Base-by-base conservation (phyloP, 1,140 invertebrate genomes). In the Cotesia typhae region DNA sequence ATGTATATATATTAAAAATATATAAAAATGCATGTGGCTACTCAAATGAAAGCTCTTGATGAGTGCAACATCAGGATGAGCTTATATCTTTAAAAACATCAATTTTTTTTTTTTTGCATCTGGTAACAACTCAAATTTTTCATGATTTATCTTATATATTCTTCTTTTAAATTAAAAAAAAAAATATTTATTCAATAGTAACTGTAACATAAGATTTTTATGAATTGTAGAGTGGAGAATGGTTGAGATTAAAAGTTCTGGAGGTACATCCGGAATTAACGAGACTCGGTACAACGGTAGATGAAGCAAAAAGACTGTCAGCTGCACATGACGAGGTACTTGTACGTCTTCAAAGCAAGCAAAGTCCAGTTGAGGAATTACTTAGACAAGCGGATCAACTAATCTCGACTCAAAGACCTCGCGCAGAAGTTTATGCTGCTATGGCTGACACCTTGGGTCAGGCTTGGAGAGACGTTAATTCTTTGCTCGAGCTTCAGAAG, bases 391-490 rank as follows among this genome's bases (percentile, higher is more conserved):
- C 95, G 0, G 95, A 97, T 85, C 91, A 93, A 78, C 87, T 95
- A 73, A 93, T 95, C 73, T 91, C 92, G 20, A 92, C 91, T 4
- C 94, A 96, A 81, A 90, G 90, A 78, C 91, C 92, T 10, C 89
- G 92, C 74, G 91, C 91, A 75, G 93, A 92, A 87, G 93, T 97
- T 17, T 96, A 96, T 81, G 91, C 93, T 66, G 95, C 95, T 1
- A 97, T 98, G 96, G 95, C 95, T 9, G 94, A 96, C 82, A 94
- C 94, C 17, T 86, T 98, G 41, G 93, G 92, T 55, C 89, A 92
- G 74, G 95, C 95, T 0, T 98, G 96, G 96, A 92, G 91, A 79
- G 95, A 96, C 81, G 92, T 97, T 55, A 94, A 96, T 80, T 88
- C 88, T 65, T 92, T 95, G 79, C 86, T 97, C 71, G 92, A 96